Conservation (phyloP, 2,797 vertebrate species). For the Enteromius treurensis region DNA sequence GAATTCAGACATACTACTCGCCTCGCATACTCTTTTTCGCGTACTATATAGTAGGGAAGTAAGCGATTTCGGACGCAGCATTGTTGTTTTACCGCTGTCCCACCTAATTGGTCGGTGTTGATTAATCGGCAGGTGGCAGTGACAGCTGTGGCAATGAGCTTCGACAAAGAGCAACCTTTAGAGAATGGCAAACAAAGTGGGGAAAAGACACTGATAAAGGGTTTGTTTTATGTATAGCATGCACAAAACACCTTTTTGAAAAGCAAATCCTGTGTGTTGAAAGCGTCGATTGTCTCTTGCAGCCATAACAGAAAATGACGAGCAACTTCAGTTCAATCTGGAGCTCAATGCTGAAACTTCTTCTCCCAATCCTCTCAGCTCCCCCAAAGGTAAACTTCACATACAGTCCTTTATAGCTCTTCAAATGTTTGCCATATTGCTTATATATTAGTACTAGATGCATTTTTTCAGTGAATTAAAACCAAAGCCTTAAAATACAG, state of each 20-base stretch:
- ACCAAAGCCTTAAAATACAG: neutral
- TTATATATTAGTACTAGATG: neutral
- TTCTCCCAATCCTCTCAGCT: conserved; percentile 78
- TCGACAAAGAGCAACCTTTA: conserved; percentile 89
- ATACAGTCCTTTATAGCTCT: neutral
- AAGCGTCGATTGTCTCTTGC: conserved; percentile 45
- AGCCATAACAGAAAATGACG: conserved; percentile 89
- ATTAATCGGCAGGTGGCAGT: conserved; percentile 85
- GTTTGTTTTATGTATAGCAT: conserved; percentile 56
- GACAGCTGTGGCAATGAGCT: conserved; percentile 96
- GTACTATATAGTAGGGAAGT: too few species aligned
- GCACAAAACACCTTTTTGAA: neutral
- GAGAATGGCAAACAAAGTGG: conserved; percentile 76
- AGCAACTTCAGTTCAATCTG: conserved; percentile 93
- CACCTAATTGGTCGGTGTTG: neutral
- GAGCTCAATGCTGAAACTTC: conserved; percentile 88
- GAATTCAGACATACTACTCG: too few species aligned
- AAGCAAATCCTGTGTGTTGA: neutral
- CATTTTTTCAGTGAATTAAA: neutral
- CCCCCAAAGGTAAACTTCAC: conserved; percentile 80
- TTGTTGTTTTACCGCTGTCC: neutral
- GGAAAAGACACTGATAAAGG: conserved; percentile 86
- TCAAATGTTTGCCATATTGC: neutral
- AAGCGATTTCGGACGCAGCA: too few species aligned
- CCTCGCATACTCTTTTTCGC: too few species aligned